Conservation (phyloP, 2,113 vertebrate genomes). For the Antigone vipio region DNA sequence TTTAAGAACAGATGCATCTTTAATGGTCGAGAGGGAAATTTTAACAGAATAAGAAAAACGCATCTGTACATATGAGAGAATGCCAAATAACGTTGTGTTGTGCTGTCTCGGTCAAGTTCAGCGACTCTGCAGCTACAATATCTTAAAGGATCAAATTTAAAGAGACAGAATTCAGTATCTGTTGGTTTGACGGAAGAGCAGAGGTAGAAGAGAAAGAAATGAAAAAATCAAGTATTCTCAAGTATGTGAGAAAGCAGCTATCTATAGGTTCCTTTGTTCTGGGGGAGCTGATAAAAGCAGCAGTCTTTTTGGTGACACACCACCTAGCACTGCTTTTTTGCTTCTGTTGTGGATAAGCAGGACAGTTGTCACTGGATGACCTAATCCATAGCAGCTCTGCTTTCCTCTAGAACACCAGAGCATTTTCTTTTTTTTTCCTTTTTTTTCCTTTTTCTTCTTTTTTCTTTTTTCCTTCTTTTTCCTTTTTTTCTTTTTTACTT, state of each 20-base stretch:
- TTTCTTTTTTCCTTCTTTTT: fast-evolving
- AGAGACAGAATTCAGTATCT: not conserved
- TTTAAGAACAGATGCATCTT: not conserved
- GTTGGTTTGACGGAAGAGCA: not conserved
- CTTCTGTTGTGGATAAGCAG: not conserved
- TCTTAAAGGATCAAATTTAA: not conserved
- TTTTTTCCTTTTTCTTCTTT: fast-evolving
- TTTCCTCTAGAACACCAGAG: not conserved
- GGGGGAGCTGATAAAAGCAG: slow-evolving; percentile 32
- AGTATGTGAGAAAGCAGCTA: slow-evolving; percentile 45
- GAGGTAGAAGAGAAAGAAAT: slow-evolving; percentile 10
- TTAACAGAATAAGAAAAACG: not conserved
- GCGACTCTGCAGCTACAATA: not conserved
- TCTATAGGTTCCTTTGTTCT: slow-evolving; percentile 24
- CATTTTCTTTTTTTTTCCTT: fast-evolving
- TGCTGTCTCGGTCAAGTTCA: not conserved
- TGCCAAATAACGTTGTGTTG: not conserved
- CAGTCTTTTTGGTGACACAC: not conserved
- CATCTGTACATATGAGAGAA: not conserved
- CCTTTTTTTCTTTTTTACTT: no score
- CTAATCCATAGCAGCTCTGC: not conserved
- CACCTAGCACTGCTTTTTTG: not conserved
- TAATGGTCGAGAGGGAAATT: not conserved
- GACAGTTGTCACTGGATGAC: not conserved
- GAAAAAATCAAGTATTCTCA: not conserved